A percentile compares a stretch with the other conserved stretches of the same genome.
Evolutionary conservation across 1,140 invertebrate species (phyloP).

Genomic region (Drosophila pseudoobscura): DNA sequence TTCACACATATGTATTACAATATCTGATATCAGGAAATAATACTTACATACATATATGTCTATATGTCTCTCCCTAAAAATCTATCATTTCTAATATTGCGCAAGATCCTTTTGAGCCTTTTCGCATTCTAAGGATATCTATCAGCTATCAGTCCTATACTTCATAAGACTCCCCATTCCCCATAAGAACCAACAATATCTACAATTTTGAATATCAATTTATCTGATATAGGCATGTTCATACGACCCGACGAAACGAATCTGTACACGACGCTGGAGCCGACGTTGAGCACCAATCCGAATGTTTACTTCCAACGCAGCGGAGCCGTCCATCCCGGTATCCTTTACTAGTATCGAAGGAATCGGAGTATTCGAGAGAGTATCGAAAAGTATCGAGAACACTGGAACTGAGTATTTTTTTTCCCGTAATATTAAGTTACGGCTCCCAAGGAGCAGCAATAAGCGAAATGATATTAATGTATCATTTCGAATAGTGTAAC

Average conservation of each 20-base stretch:
- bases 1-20: background rate
- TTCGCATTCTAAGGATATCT: too few species aligned
- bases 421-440: constrained; percentile 65
- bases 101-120: too few species aligned
- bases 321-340: constrained; percentile 89
- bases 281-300: constrained; percentile 92
- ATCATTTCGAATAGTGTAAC: constrained; percentile 65
- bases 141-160: background rate
- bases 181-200: too few species aligned
- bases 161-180: background rate
- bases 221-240: constrained; percentile 86
- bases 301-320: constrained; percentile 93
- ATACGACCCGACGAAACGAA: constrained; percentile 90
- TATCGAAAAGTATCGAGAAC: constrained; percentile 63
- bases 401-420: constrained; percentile 81
- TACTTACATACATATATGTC: too few species aligned
- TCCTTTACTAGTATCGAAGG: constrained; percentile 88
- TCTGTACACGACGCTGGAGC: constrained; percentile 91
- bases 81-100: too few species aligned
- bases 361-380: background rate
- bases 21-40: too few species aligned
- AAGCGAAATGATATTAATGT: constrained; percentile 51
- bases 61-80: too few species aligned
- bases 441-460: constrained; percentile 78
- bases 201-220: background rate